These are phyloP conservation scores for Harpalus rubripes DNA, from an alignment of 2,888 invertebrate genomes.

Conservation along the genomic window DNA sequence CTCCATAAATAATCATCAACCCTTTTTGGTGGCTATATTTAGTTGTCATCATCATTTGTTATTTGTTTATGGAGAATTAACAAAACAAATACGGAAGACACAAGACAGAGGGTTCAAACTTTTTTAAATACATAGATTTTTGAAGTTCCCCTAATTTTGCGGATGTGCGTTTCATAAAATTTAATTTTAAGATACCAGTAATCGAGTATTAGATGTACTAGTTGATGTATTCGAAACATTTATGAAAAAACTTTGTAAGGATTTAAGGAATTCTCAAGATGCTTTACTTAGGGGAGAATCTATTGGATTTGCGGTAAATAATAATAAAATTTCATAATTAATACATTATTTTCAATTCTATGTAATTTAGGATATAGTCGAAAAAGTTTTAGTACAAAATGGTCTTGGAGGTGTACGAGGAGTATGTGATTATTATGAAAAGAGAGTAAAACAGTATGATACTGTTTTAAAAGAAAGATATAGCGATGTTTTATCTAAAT, in stretches of 20 bases:
- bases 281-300: constrained; percentile 24
- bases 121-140: too few species aligned
- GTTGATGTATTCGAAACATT: constrained; percentile 61
- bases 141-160: too few species aligned
- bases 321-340: neutral
- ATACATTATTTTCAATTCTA: neutral
- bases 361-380: constrained; percentile 58
- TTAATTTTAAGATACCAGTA: constrained; percentile 51
- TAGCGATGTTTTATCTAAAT: constrained; percentile 31
- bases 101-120: too few species aligned
- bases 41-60: too few species aligned
- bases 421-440: constrained; percentile 62
- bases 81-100: too few species aligned
- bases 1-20: too few species aligned
- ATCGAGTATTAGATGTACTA: constrained; percentile 55
- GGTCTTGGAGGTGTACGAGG: constrained; percentile 59
- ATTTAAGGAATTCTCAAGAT: constrained; percentile 56
- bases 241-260: constrained; percentile 59
- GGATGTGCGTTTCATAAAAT: too few species aligned
- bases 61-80: too few species aligned
- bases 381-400: constrained; percentile 57
- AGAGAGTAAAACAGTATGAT: constrained; percentile 59
- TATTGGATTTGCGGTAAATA: constrained; percentile 57
- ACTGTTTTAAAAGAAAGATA: constrained; percentile 54
- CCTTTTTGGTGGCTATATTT: too few species aligned